These are phyloP conservation scores for Triplophysa rosa DNA, from an alignment of 2,113 vertebrate genomes.

Conservation along the genomic window DNA sequence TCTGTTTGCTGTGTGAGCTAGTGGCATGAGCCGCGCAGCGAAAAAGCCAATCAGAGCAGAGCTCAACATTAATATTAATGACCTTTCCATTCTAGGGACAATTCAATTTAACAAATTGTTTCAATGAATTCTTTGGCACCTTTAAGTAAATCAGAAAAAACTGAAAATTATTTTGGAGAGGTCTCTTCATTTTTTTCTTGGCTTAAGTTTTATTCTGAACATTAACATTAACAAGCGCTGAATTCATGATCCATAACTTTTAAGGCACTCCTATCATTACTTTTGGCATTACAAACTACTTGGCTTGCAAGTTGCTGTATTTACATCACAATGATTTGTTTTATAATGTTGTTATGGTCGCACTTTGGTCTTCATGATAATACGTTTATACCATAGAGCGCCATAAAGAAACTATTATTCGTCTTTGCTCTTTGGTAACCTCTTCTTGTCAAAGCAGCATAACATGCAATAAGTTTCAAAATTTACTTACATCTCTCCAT, in stretches of 20 bases:
- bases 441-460: not conserved
- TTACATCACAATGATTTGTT: not conserved
- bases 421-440: not conserved
- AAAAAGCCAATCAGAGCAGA: no score
- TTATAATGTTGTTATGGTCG: slow-evolving; percentile 10
- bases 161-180: no score
- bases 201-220: not conserved
- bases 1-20: no score
- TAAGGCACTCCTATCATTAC: slow-evolving; percentile 6
- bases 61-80: no score
- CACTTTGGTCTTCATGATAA: slow-evolving; percentile 31
- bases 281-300: not conserved
- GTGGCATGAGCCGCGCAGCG: no score
- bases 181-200: not conserved
- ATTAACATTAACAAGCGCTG: not conserved
- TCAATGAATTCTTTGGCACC: no score
- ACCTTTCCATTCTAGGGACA: no score
- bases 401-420: not conserved
- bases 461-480: not conserved
- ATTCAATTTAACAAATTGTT: no score
- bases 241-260: not conserved
- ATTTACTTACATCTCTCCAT: not conserved
- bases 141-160: no score
- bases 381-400: not conserved
- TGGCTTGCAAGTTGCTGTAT: not conserved